A percentile compares a stretch with the other conserved stretches of the same genome.
phyloP scores from a whole-genome alignment of 2,888 invertebrate species.

The Chloroclystis v-ata region DNA sequence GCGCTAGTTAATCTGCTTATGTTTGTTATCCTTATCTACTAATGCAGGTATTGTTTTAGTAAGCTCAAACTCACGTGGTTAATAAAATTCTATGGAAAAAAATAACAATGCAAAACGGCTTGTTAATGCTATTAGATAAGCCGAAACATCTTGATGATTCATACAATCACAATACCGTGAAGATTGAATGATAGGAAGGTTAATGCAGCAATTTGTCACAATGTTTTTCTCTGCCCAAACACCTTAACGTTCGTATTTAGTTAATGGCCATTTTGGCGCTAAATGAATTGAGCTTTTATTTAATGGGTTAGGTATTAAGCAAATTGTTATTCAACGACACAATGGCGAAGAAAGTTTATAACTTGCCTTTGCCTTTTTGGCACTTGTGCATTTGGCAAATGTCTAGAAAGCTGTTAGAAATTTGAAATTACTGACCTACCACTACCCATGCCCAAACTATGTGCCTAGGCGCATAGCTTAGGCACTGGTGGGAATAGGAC shows the following conservation, averaged over 20 bases:
- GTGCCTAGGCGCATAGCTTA: too few relatives aligned
- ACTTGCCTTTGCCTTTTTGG: constrained; percentile 16
- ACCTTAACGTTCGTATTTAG: constrained; percentile 28
- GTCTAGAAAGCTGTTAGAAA: constrained; percentile 8
- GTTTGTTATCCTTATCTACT: background rate
- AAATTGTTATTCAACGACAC: constrained; percentile 33
- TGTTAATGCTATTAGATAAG: constrained; percentile 36
- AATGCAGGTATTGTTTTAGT: background rate
- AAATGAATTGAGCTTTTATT: constrained; percentile 29
- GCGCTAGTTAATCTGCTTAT: background rate
- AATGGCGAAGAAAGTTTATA: constrained; percentile 34
- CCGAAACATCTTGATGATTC: constrained; percentile 36
- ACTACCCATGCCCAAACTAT: too few relatives aligned
- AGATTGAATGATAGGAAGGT: constrained; percentile 31
- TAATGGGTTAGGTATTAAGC: constrained; percentile 24
- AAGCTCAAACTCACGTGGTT: too few relatives aligned
- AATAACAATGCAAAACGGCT: constrained; percentile 36
- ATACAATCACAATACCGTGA: constrained; percentile 41
- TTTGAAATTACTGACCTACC: background rate
- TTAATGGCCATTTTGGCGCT: constrained; percentile 39
- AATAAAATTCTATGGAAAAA: constrained; percentile 23
- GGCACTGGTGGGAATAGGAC: too few relatives aligned
- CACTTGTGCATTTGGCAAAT: constrained; percentile 17
- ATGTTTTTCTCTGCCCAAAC: constrained; percentile 25
- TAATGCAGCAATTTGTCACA: constrained; percentile 43